Conservation (phyloP, 2,113 vertebrate genomes). For the Lycaon pictus region DNA sequence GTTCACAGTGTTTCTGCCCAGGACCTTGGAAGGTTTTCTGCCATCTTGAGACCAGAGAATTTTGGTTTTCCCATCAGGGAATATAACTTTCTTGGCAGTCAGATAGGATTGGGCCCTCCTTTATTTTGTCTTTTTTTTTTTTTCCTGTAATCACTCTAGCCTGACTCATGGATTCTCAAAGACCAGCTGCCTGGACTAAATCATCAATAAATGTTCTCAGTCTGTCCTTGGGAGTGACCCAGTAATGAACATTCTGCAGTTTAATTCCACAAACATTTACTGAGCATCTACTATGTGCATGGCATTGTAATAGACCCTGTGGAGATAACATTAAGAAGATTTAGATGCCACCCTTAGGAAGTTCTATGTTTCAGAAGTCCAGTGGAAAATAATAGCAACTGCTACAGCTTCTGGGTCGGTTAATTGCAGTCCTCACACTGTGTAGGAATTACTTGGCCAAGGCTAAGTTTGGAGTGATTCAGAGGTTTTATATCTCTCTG, state of each 20-base stretch:
- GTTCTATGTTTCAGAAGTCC: neutral
- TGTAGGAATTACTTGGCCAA: neutral
- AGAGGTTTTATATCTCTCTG: neutral
- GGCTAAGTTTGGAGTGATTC: neutral
- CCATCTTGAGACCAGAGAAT: neutral
- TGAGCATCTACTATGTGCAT: neutral
- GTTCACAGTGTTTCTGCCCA: neutral
- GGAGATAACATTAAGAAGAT: neutral
- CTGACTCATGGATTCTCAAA: constrained; percentile 14
- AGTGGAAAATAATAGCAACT: neutral
- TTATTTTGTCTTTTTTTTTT: neutral
- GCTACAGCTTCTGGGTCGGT: neutral
- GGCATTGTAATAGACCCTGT: neutral
- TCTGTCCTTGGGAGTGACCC: constrained; percentile 5
- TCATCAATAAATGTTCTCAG: neutral
- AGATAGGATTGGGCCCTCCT: neutral
- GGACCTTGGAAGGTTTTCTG: neutral
- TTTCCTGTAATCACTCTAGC: neutral
- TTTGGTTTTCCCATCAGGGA: constrained; percentile 30
- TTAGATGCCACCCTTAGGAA: neutral
- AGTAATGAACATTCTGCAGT: neutral
- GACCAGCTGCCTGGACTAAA: neutral
- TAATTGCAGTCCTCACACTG: neutral
- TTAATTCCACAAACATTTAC: neutral
- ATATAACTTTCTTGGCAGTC: constrained; percentile 15